Evolutionary conservation across 2,797 vertebrate genomes (phyloP).

Genomic region (Tympanoctomys barrerae): DNA sequence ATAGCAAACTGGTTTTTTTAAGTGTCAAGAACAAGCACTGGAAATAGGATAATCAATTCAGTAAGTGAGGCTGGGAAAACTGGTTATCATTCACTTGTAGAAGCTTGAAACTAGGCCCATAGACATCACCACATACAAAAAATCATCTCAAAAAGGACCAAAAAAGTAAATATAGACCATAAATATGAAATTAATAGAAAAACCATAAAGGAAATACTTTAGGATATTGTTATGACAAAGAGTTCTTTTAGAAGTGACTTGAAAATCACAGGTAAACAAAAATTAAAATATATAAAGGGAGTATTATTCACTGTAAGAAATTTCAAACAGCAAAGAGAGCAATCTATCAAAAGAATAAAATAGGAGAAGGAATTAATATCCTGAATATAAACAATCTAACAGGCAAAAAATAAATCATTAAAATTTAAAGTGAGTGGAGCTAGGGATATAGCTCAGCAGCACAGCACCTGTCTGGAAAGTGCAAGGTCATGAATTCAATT

Average conservation of each 20-base stretch:
- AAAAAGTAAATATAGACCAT: background rate
- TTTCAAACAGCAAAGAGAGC: background rate
- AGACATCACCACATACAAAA: background rate
- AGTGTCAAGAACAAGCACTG: background rate
- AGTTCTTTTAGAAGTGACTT: background rate
- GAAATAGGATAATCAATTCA: background rate
- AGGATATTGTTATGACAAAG: background rate
- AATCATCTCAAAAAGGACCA: background rate
- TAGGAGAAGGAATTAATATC: background rate
- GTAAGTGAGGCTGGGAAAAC: background rate
- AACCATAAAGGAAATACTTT: background rate
- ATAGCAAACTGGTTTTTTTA: background rate
- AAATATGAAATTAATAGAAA: background rate
- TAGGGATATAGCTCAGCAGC: no score
- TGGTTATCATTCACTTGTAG: background rate
- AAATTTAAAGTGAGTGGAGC: background rate
- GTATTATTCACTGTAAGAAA: background rate
- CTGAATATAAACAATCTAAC: background rate
- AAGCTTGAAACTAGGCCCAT: background rate
- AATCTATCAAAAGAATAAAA: background rate
- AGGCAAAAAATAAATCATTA: background rate
- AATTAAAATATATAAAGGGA: background rate
- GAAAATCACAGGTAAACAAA: background rate
- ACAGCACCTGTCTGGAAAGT: no score
- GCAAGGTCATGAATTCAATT: no score